These are phyloP conservation scores for Glaucidium brasilianum DNA, from an alignment of 2,113 vertebrate genomes.

Conservation along the genomic window DNA sequence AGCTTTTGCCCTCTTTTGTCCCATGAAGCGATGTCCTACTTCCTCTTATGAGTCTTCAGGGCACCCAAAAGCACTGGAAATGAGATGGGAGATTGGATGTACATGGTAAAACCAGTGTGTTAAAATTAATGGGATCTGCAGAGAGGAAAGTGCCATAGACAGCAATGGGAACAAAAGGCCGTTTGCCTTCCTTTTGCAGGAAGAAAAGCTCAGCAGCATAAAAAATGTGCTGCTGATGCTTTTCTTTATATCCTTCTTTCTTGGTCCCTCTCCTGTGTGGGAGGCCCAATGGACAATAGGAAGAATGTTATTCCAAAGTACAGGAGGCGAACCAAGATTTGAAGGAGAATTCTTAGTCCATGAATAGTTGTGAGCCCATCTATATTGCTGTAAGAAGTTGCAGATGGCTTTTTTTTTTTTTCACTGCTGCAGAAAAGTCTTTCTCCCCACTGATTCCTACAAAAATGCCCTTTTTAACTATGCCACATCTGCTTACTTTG, in stretches of 20 bases:
- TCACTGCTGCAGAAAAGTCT: neutral
- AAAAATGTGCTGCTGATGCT: neutral
- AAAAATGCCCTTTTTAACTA: neutral
- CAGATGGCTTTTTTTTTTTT: neutral
- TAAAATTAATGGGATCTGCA: slow-evolving; percentile 36
- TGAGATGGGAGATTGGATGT: neutral
- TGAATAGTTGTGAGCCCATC: neutral
- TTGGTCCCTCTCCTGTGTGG: neutral
- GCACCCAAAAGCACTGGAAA: slow-evolving; percentile 9
- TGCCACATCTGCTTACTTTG: neutral
- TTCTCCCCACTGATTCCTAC: neutral
- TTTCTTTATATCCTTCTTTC: neutral
- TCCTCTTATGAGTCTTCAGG: neutral
- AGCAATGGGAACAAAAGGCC: neutral
- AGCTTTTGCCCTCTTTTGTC: neutral
- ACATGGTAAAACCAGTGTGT: neutral
- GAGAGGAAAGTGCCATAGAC: neutral
- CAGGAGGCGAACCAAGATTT: neutral
- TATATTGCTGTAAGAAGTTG: neutral
- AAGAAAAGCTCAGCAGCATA: neutral
- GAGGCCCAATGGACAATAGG: neutral
- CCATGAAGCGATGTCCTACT: neutral
- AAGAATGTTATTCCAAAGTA: neutral
- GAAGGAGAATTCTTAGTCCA: neutral
- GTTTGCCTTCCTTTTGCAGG: neutral